These are phyloP conservation scores for Anoplius nigerrimus DNA, from an alignment of 2,888 invertebrate species.

Conservation along the genomic window DNA sequence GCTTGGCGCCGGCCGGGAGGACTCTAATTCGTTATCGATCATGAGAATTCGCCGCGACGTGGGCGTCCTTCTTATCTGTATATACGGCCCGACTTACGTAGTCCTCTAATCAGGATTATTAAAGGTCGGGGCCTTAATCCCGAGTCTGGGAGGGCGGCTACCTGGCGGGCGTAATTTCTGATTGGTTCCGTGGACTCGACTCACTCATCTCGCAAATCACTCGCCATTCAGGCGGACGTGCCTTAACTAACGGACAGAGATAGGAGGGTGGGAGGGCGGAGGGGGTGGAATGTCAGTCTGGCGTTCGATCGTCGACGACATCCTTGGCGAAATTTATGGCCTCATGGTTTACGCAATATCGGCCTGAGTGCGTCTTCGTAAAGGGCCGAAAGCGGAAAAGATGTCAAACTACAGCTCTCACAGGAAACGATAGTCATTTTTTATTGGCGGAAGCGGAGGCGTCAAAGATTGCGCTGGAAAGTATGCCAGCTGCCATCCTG, in stretches of 20 bases:
- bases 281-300: not conserved
- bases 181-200: constrained; percentile 24
- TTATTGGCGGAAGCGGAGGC: too few relatives aligned
- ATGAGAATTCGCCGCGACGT: constrained; percentile 14
- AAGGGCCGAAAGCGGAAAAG: too few relatives aligned
- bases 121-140: constrained; percentile 26
- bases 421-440: too few relatives aligned
- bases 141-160: not conserved
- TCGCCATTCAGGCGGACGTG: constrained; percentile 27
- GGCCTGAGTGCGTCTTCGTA: too few relatives aligned
- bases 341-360: too few relatives aligned
- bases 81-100: not conserved
- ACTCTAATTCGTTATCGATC: constrained; percentile 22
- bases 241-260: constrained; percentile 4
- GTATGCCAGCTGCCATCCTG: too few relatives aligned
- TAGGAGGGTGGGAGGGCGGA: too few relatives aligned
- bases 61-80: constrained; percentile 24
- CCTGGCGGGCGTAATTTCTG: constrained; percentile 7
- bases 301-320: not conserved
- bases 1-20: not conserved
- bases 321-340: too few relatives aligned
- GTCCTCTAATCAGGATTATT: constrained; percentile 43
- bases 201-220: constrained; percentile 26
- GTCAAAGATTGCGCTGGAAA: too few relatives aligned
- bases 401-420: too few relatives aligned